Evolutionary conservation across 92 coral and sea anemone species (phyloP), one percentile per base, ranked within the genome.

Genomic region (Zoanthus solanderi): DNA sequence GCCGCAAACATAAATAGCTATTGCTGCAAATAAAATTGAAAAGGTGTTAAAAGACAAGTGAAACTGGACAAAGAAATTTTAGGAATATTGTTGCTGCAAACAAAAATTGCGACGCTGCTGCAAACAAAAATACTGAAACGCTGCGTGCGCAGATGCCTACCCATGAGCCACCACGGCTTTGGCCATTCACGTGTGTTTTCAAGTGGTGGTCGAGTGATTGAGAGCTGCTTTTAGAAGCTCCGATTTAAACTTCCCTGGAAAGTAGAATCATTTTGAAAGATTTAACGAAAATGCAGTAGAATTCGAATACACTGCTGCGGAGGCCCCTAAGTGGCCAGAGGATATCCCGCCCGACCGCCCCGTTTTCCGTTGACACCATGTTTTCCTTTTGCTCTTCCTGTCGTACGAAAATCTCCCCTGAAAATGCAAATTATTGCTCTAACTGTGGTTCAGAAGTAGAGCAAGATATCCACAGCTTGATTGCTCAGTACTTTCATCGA

Each of bases 331-430:
- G 72, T 67, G 8, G 72, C 46, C 76, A 72, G 76, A 45, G 9
- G 50, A 37, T 58, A 58, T 58, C 23, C n/a, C 18, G 65, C 65
- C 65, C 65, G 65, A 58, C 65, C 65, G 65, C 65, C 65, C 65
- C 65, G 4, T 9, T 12, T 14, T 58, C 65, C 65, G 1, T 58
- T 14, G 28, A 15, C 50, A 75, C 46, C 53, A 87, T 77, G 90
- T 87, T 87, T 87, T 87, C 65, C 65, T 58, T 58, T 58, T 58
- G 90, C 65, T 77, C 28, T 53, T 23, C 32, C 18, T 87, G 90
- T 29, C 60, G 84, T 56, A 75, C 58, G 5, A 84, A 87, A 87
- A 75, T 87, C 10, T 68, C 67, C 12, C 78, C 75, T 56, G 47
- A 72, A 47, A 84, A 71, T 9, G 90, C 85, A 47, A 87, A 77